Conservation (phyloP, 2,797 vertebrate genomes). For the Micropoecilia bifurca region DNA sequence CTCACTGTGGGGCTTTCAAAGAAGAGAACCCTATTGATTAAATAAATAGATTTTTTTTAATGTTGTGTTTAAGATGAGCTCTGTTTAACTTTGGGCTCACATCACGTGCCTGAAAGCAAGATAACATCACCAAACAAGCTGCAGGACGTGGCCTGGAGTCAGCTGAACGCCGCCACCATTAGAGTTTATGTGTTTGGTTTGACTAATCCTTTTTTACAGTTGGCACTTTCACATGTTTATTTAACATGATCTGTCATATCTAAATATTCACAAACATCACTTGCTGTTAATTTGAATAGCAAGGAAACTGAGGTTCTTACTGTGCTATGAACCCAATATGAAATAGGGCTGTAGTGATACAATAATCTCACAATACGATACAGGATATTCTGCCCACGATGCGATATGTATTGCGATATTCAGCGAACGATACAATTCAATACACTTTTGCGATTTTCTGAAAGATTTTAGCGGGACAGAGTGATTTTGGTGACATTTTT, state of each 20-base stretch:
- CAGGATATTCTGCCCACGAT: too few species aligned
- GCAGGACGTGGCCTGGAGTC: conserved; percentile 46
- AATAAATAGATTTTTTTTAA: not conserved
- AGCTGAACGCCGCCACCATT: conserved; percentile 18
- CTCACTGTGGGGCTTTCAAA: not conserved
- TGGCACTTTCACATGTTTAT: not conserved
- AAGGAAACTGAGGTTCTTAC: conserved; percentile 9
- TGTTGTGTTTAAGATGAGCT: not conserved
- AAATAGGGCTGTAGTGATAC: not conserved
- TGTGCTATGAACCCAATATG: conserved; percentile 17
- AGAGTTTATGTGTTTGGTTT: not conserved
- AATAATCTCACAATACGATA: too few species aligned
- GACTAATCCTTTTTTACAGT: not conserved
- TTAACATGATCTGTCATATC: not conserved
- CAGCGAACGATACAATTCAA: too few species aligned
- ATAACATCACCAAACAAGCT: conserved; percentile 61
- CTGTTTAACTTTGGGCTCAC: conserved; percentile 23
- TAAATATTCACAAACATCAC: not conserved
- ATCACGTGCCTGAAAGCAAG: conserved; percentile 36
- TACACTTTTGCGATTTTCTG: too few species aligned
- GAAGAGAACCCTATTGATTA: not conserved
- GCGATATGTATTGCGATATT: too few species aligned
- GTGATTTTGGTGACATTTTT: too few species aligned
- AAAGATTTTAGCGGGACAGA: too few species aligned
- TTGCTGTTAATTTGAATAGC: conserved; percentile 38